These are phyloP conservation scores for Steinernema khuongi DNA, from an alignment of 1,140 invertebrate species.

Conservation along the genomic window DNA sequence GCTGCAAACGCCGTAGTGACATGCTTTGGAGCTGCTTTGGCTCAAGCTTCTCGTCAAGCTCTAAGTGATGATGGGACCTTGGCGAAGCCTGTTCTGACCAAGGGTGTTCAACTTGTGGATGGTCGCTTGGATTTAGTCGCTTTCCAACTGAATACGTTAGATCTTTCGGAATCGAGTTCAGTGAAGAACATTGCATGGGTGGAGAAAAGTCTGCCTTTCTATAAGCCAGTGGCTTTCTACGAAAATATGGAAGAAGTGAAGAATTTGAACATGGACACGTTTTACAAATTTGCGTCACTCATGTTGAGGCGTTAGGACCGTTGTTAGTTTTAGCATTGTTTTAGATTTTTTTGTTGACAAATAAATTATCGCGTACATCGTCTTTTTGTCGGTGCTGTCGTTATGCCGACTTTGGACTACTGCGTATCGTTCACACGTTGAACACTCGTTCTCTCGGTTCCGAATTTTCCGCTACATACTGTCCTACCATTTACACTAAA, in stretches of 20 bases:
- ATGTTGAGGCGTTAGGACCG: conserved; percentile 29
- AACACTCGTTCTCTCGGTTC: too few relatives aligned
- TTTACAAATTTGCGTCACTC: conserved; percentile 48
- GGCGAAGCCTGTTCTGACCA: conserved; percentile 21
- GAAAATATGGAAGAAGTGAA: conserved; percentile 47
- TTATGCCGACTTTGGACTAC: too few relatives aligned
- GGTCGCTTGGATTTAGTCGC: conserved; percentile 52
- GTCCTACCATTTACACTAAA: too few relatives aligned
- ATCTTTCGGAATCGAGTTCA: conserved; percentile 27
- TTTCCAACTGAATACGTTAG: conserved; percentile 50
- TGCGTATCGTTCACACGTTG: too few relatives aligned
- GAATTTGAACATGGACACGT: conserved; percentile 46
- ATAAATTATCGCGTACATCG: background rate
- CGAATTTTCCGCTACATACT: too few relatives aligned
- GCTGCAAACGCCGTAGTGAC: conserved; percentile 51
- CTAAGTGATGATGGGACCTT: background rate
- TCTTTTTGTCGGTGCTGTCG: background rate
- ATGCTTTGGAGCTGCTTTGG: conserved; percentile 52
- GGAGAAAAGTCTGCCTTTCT: conserved; percentile 51
- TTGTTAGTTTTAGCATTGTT: conserved; percentile 17
- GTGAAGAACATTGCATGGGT: conserved; percentile 55
- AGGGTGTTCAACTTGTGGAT: conserved; percentile 49
- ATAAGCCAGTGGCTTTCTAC: conserved; percentile 46
- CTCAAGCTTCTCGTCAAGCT: conserved; percentile 38
- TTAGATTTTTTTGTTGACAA: background rate